Conservation (phyloP, 2,888 invertebrate genomes). For the Pheosia gnoma region DNA sequence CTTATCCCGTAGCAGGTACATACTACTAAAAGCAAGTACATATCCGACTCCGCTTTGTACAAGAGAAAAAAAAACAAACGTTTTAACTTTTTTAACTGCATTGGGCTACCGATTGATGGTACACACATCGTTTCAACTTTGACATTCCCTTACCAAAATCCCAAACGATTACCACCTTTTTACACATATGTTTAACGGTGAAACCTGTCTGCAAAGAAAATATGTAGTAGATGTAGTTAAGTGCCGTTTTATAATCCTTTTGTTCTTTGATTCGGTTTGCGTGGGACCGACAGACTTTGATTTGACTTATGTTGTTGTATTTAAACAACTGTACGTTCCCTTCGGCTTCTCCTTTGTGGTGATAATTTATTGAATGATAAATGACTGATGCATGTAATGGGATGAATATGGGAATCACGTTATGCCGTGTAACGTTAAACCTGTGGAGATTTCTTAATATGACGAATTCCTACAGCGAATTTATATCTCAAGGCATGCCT, state of each 20-base stretch:
- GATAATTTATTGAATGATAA: conserved; percentile 32
- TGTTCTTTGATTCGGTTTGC: conserved; percentile 52
- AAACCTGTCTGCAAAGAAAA: conserved; percentile 5
- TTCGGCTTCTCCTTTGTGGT: conserved; percentile 26
- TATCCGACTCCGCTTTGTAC: conserved; percentile 19
- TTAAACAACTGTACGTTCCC: conserved; percentile 32
- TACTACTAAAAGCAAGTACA: conserved; percentile 14
- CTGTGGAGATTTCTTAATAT: not conserved
- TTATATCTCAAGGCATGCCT: too few relatives aligned
- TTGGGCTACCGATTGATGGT: conserved; percentile 43
- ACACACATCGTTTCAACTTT: conserved; percentile 17
- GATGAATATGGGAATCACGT: not conserved
- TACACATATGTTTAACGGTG: fast-evolving
- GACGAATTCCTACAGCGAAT: too few relatives aligned
- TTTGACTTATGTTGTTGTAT: conserved; percentile 38
- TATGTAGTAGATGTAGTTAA: conserved; percentile 3
- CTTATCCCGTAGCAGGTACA: not conserved
- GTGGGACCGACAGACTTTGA: conserved; percentile 32
- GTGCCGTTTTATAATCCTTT: conserved; percentile 38
- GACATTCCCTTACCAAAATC: not conserved
- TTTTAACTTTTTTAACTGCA: conserved; percentile 27
- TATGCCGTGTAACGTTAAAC: not conserved
- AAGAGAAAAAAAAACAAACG: conserved; percentile 21
- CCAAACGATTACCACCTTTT: conserved; percentile 10
- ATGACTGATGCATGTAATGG: conserved; percentile 12